These are phyloP conservation scores for Galeopsomyia nigrocyanea DNA, from an alignment of 2,888 invertebrate genomes.

Conservation along the genomic window DNA sequence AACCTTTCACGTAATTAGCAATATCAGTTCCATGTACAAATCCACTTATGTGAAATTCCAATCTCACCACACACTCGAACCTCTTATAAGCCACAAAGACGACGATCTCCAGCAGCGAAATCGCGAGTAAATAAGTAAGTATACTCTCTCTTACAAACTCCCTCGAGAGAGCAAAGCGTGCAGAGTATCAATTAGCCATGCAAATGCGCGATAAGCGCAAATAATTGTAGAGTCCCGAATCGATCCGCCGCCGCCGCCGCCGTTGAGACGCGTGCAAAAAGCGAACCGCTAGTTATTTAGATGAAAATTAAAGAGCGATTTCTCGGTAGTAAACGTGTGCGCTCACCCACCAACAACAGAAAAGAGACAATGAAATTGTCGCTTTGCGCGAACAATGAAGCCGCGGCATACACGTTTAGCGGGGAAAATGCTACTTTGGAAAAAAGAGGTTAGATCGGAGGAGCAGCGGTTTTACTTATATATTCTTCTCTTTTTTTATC, in stretches of 20 bases:
- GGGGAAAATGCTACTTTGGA: neutral
- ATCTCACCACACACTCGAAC: no score
- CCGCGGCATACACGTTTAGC: no score
- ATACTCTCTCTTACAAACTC: neutral
- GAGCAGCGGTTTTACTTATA: no score
- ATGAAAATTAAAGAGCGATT: constrained; percentile 22
- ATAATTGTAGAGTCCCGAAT: constrained; percentile 44
- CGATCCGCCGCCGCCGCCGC: constrained; percentile 10
- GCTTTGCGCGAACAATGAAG: constrained; percentile 8
- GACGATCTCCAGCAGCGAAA: neutral
- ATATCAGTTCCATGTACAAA: no score
- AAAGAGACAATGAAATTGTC: constrained; percentile 43
- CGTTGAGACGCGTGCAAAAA: no score
- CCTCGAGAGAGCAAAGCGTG: constrained; percentile 7
- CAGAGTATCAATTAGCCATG: constrained; percentile 51
- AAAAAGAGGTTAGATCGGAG: constrained; percentile 21
- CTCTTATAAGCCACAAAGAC: neutral
- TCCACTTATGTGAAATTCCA: no score
- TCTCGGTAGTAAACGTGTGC: neutral
- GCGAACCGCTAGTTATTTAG: neutral
- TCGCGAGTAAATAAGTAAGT: constrained; percentile 8
- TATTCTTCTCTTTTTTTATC: constrained; percentile 1
- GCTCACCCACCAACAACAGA: neutral
- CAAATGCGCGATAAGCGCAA: constrained; percentile 48
- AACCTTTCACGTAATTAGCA: no score